Percentiles rank a stretch among this genome's conserved stretches.
Conservation (phyloP, 2,797 vertebrate genomes). For the Enteromius viviparus region DNA sequence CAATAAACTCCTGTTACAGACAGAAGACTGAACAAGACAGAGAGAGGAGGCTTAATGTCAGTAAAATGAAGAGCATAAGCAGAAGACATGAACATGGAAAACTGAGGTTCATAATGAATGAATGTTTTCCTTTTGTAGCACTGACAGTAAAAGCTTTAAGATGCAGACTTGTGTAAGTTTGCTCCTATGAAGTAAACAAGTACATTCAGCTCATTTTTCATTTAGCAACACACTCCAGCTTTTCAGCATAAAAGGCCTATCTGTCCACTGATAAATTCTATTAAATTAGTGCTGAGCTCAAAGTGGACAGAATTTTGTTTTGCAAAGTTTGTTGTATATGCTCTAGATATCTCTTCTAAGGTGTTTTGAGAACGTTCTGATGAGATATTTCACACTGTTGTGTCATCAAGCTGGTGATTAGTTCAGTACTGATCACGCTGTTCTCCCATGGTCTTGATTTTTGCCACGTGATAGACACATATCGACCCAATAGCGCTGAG, state of each 20-base stretch:
- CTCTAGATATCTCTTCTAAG: neutral
- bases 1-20: conserved; percentile 31
- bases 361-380: neutral
- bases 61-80: neutral
- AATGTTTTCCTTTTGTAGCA: neutral
- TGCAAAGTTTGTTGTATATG: neutral
- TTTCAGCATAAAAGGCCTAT: conserved; percentile 14
- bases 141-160: neutral
- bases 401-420: conserved; percentile 16
- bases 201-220: neutral
- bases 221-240: neutral
- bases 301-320: neutral
- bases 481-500: conserved; percentile 23
- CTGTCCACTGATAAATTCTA: conserved; percentile 21
- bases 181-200: neutral
- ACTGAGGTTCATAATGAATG: neutral
- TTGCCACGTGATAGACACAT: conserved; percentile 29
- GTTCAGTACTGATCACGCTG: neutral
- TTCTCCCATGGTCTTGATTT: conserved; percentile 4
- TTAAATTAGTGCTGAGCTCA: neutral
- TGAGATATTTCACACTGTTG: conserved; percentile 25
- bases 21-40: neutral
- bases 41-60: conserved; percentile 7
- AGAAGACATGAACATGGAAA: neutral
- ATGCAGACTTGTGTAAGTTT: neutral